Evolutionary conservation across 1,140 invertebrate genomes (phyloP), one percentile per base, ranked within the genome.

Genomic region (Gonioctena quinquepunctata): DNA sequence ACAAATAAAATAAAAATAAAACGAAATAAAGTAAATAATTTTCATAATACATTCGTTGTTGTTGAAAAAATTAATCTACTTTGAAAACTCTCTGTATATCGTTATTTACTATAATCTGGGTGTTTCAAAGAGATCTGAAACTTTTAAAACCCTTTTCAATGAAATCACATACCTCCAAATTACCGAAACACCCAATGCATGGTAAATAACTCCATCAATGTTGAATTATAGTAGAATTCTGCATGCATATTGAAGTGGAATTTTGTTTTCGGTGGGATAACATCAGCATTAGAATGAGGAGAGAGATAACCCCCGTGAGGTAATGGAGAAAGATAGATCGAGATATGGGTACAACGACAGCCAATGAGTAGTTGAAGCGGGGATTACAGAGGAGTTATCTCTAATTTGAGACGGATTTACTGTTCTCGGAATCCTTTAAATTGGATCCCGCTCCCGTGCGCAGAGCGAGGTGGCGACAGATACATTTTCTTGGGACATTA

Each of bases 391-490:
- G 72, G 79, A 83, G 84, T 83, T 85, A 86, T 86, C 85, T 86
- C 83, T 85, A 85, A 86, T 86, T 86, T 85, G 82, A 79, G 77
- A 78, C 74, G 85, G 85, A 85, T 86, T 86, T 86, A 84, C 80
- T 85, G 80, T 80, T 79, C 82, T 81, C 84, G 82, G 84, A 86
- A 86, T 86, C 85, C 76, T 84, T 83, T 83, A 87, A 86, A 87
- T 87, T 86, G 84, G 83, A 86, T 77, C 69, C 69, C 68, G 71
- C 33, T 42, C 74, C 70, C 67, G 69, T 71, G 70, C 66, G 66
- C 68, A 63, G 54, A 42, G n/a, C 22, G 54, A 49, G 59, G 52
- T 69, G 28, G 22, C 68, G 72, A 72, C 72, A 76, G 72, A 61
- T 71, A 72, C 72, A 74, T 74, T 76, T 76, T 76, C 71, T 69